A percentile compares a stretch with the other conserved stretches of the same genome.
Conservation (phyloP, 2,888 invertebrate genomes). For the Tachina lurida region DNA sequence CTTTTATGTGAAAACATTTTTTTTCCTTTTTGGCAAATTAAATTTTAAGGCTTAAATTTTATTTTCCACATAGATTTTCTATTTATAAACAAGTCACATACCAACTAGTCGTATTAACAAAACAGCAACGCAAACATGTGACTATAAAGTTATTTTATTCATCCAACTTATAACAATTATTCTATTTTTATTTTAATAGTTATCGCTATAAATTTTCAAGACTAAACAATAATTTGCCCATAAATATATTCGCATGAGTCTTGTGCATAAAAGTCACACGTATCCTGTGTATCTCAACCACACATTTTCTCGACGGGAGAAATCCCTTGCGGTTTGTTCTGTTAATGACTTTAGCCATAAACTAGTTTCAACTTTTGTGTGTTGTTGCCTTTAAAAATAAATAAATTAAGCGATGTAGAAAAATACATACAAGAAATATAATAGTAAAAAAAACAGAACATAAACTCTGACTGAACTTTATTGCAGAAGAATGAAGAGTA, state of each 20-base stretch:
- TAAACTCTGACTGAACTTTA: slow-evolving; percentile 63
- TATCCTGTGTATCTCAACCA: slow-evolving; percentile 32
- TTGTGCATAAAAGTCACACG: slow-evolving; percentile 5
- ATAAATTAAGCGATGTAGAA: slow-evolving; percentile 36
- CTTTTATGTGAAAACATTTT: too few species aligned
- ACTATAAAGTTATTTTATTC: neutral
- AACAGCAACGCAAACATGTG: neutral
- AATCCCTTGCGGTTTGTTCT: slow-evolving; percentile 60
- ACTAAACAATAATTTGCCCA: slow-evolving; percentile 66
- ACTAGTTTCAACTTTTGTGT: slow-evolving; percentile 46
- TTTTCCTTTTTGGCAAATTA: too few species aligned
- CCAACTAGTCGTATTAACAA: slow-evolving; percentile 1
- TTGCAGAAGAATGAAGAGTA: slow-evolving; percentile 6
- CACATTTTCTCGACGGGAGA: slow-evolving; percentile 36
- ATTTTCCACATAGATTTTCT: too few species aligned
- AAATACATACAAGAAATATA: neutral
- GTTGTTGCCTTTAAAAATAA: slow-evolving; percentile 47
- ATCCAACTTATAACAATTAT: slow-evolving; percentile 34
- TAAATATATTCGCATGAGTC: slow-evolving; percentile 54
- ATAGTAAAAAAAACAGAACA: slow-evolving; percentile 24
- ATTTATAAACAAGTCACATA: neutral
- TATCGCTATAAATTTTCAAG: slow-evolving; percentile 62
- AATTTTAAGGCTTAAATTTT: too few species aligned
- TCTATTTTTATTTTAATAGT: slow-evolving; percentile 57
- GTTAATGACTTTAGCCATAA: slow-evolving; percentile 68